Base-by-base conservation (phyloP, 2,113 vertebrate genomes). In the Eleginops maclovinus region DNA sequence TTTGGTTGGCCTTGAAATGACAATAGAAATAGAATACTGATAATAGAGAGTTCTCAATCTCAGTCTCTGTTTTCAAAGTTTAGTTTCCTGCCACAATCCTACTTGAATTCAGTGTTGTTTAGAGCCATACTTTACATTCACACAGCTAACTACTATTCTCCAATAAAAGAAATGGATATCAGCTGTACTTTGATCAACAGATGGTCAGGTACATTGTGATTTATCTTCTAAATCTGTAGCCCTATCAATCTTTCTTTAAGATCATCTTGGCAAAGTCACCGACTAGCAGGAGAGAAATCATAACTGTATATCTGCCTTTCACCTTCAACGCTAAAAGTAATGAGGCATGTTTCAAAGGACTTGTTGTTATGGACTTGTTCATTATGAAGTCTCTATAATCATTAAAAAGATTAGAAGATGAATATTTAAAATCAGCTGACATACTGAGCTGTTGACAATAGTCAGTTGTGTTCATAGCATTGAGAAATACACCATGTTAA, bases 261-360 rank as follows among this genome's bases (percentile, higher is more conserved):
- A 55, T 63, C 26, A 51, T 58, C 28, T 43, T 65, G 17, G 21
- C 44, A 67, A 46, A 59, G 19, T 22, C 15, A 40, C 16, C 64
- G 9, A 36, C 19, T 44, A 21, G 26, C 55, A 81, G 40, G 26
- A 40, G 15, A 60, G 22, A 64, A 41, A 64, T n/a, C 14, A 69
- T 0, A 8, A 6, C 21, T 13, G 10, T 4, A 69, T 0, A 8
- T 3, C 21, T 9, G 14, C 8, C 54, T 40, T 36, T 8, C 13
- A 43, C 12, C 43, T 68, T 54, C n/a, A n/a, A 24, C 21, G 50
- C 8, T 55, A 5, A 17, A 43, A 4, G 61, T 40, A 54, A 61
- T 55, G 62, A 47, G 0, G 21, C 58, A 63, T 49, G 44, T 50
- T 66, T 51, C 17, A 72, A 58, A 36, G n/a, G 44, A 73, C 21